Base-by-base conservation (phyloP, 2,797 vertebrate genomes). In the Falco columbarius region DNA sequence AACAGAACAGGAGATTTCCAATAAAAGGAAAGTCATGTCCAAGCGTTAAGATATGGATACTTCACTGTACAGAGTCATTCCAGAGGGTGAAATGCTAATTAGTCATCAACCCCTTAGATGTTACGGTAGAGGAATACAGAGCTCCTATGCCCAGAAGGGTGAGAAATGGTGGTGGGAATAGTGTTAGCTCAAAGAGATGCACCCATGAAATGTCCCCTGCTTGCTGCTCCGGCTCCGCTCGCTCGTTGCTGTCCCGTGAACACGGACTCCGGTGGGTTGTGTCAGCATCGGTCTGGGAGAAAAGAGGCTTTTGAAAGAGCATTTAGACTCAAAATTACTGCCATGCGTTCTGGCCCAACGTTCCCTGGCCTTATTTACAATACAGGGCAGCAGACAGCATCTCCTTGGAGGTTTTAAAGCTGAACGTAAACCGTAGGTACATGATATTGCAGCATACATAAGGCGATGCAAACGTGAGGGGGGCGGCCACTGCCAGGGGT, bases 381-480 rank as follows among this genome's bases (percentile, higher is more conserved):
- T 19, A 52, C 27, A 36, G 79, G 52, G 62, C 79, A 85, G 63
- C 63, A 79, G 75, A 44, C 24, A 14, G 91, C 14, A 3, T 56
- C 86, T 93, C 89, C 85, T 32, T 5, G 55, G 90, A 66, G 79
- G n/a, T 42, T 86, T 62, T 71, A 47, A 21, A 52, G 75, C 91
- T 58, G 80, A 5, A 81, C 68, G 44, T 0, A 14, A 61, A 3
- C 19, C 11, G 38, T 38, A 52, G 83, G 88, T n/a, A 18, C 47
- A 4, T 29, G 24, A 24, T 3, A n/a, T 16, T 61, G 86, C 61
- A 18, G 44, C 11, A 0, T 7, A 1, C 29, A 1, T 6, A 18
- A 38, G 56, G 75, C 1, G 1, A 7, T 21, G 34, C 3, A 4
- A 3, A 44, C 52, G 19, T 0, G 1, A 24, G 67, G 49, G 46